Conservation (phyloP, 2,888 invertebrate genomes). For the Phortica magna region DNA sequence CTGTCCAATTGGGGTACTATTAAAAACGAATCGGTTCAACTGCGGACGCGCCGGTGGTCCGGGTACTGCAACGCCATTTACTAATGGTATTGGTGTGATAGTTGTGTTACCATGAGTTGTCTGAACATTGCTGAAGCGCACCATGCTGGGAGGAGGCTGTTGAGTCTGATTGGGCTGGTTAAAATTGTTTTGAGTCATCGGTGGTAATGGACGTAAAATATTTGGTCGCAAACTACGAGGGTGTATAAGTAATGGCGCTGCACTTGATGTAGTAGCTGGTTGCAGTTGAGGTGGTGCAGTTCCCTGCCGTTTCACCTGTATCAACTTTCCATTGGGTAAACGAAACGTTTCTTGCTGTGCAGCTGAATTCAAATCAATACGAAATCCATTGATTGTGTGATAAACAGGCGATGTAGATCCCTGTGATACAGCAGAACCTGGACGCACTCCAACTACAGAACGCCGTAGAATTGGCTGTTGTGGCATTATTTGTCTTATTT, state of each 20-base stretch:
- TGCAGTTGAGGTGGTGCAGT: constrained; percentile 45
- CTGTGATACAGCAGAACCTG: not conserved
- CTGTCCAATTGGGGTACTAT: constrained; percentile 71
- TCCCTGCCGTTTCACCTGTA: constrained; percentile 77
- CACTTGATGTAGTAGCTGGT: constrained; percentile 34
- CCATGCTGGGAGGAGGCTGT: constrained; percentile 60
- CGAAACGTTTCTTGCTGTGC: constrained; percentile 78
- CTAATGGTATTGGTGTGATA: constrained; percentile 45
- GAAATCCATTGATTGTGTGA: constrained; percentile 77
- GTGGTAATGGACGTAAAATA: constrained; percentile 3
- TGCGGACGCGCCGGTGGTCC: constrained; percentile 8
- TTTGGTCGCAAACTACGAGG: constrained; percentile 34
- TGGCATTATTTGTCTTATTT: constrained; percentile 59
- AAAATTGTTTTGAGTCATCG: constrained; percentile 41
- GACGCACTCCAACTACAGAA: not conserved
- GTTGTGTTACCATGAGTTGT: constrained; percentile 42
- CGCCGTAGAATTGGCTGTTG: not conserved
- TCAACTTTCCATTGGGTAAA: constrained; percentile 77
- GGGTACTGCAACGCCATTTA: constrained; percentile 47
- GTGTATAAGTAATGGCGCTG: constrained; percentile 55
- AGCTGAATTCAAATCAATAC: constrained; percentile 78
- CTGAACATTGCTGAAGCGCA: constrained; percentile 60
- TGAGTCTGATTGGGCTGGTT: constrained; percentile 51
- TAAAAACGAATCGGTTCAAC: constrained; percentile 70
- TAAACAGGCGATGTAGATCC: constrained; percentile 63